phyloP scores from a whole-genome alignment of 2,113 vertebrate genomes.

The Lasiurus cinereus region DNA sequence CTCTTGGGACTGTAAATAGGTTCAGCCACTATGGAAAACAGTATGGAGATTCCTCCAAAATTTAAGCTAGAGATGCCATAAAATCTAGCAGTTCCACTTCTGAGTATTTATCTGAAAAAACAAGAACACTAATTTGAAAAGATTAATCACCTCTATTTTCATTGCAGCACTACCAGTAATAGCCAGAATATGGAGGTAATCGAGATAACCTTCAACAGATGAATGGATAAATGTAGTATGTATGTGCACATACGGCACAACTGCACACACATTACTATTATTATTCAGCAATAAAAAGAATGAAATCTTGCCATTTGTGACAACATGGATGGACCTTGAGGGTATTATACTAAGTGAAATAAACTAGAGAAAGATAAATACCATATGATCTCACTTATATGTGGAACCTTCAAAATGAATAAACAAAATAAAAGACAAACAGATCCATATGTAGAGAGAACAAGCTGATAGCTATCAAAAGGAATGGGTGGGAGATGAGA shows the following conservation, averaged over 20 bases:
- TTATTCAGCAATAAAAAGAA: background rate
- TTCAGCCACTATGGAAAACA: background rate
- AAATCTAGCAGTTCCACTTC: background rate
- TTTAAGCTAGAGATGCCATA: background rate
- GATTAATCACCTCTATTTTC: background rate
- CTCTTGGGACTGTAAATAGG: background rate
- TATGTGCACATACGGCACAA: too few species aligned
- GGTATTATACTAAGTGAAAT: background rate
- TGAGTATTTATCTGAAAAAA: background rate
- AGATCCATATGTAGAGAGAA: background rate
- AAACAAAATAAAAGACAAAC: background rate
- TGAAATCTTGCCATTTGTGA: background rate
- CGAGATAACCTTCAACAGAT: background rate
- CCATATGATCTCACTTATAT: background rate
- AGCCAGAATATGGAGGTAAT: background rate
- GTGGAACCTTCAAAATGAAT: background rate
- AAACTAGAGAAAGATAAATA: background rate
- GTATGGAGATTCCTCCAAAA: background rate
- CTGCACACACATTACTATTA: background rate
- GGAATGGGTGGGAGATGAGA: background rate
- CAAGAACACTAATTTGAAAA: background rate
- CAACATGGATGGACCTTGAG: background rate
- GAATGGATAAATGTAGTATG: background rate
- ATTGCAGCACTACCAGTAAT: background rate
- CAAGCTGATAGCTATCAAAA: background rate